Base-by-base conservation (phyloP, 2,113 vertebrate species). In the Gallinago undulata region DNA sequence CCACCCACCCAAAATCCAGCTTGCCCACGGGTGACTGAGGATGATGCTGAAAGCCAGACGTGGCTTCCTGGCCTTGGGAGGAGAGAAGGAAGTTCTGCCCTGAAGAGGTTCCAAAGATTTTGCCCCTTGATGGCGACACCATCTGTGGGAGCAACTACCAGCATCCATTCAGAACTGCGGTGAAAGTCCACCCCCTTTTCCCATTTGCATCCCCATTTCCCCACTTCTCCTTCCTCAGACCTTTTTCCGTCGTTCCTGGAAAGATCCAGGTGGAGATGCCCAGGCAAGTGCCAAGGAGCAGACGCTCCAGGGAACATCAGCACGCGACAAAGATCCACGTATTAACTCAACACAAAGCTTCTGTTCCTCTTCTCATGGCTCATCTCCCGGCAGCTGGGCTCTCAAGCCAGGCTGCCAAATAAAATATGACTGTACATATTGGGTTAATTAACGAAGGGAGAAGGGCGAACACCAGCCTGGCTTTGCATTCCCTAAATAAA, bases 321-420 rank as follows among this genome's bases (percentile, higher is more conserved):
- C 90, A 74, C 70, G 73, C 72, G 53, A 28, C 73, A 62, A 72
- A 72, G 91, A 37, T 25, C 56, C 73, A 70, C 1, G 0, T 27
- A 45, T 43, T 56, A 93, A 87, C 85, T 77, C 59, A 53, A 72
- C 80, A 80, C 91, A 78, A 78, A 93, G 77, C 69, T 94, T 18
- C 87, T 67, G 77, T 43, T 92, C 76, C 82, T 51, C 48, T 74
- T 85, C 90, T 92, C 79, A 19, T 68, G 91, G 91, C 78, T 91
- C 94, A 56, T 51, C 92, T 93, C 82, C 90, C 88, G 76, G 83
- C 94, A 96, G 88, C 88, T 83, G 92, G 82, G 88, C 79, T 74
- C 79, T 87, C 59, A 57, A 82, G 59, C 31, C 48, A 57, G 53
- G 75, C 76, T 92, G 82, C 90, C 96, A 88, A 88, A 80, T 82